A percentile compares a stretch with the other conserved stretches of the same genome.
phyloP scores from a whole-genome alignment of 1,140 invertebrate genomes.

The Coptotermes formosanus region DNA sequence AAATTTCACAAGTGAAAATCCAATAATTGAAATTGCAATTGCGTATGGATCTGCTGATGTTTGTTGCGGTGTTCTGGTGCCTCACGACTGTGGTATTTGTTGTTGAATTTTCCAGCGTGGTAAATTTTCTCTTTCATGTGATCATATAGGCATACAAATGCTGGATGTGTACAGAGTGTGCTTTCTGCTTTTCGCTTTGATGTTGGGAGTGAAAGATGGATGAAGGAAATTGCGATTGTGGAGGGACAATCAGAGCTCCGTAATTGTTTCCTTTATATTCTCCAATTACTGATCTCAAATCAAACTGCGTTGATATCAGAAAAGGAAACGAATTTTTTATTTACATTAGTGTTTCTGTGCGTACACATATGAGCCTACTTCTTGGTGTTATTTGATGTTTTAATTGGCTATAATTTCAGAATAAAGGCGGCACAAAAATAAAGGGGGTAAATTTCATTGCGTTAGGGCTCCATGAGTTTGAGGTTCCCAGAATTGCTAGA shows the following conservation, averaged over 20 bases:
- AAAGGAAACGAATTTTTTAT: too few species aligned
- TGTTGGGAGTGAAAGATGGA: background rate
- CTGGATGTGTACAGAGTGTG: background rate
- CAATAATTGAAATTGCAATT: background rate
- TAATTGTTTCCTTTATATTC: background rate
- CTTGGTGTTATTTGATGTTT: too few species aligned
- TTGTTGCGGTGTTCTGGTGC: background rate
- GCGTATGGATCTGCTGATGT: background rate
- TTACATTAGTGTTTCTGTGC: too few species aligned
- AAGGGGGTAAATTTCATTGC: too few species aligned
- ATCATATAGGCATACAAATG: background rate
- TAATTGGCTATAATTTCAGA: too few species aligned
- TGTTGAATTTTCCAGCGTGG: background rate
- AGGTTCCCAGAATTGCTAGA: too few species aligned
- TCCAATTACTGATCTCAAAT: background rate
- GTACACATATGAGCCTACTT: too few species aligned
- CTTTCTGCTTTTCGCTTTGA: background rate
- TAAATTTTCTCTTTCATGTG: background rate
- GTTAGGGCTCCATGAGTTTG: too few species aligned
- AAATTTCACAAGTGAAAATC: slow-evolving; percentile 4
- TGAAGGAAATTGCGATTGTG: background rate
- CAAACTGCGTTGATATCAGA: too few species aligned
- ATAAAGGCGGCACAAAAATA: too few species aligned
- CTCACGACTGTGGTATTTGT: slow-evolving; percentile 9
- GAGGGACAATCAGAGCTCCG: background rate